Conservation (phyloP, 92 coral and sea anemone genomes). For the Phenganax stokvisi region DNA sequence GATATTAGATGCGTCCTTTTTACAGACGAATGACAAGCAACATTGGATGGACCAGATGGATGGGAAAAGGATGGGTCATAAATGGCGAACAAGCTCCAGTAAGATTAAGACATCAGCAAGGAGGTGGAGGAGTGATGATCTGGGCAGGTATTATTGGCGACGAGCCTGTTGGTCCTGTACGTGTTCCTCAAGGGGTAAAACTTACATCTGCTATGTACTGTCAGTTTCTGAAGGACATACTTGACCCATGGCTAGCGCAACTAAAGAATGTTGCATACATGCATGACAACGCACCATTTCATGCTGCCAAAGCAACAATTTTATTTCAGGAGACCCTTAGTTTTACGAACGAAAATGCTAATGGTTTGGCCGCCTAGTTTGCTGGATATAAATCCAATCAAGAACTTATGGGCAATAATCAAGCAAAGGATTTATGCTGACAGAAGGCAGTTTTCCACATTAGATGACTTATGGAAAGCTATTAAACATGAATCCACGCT, state of each 20-base stretch:
- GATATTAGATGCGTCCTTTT: background rate
- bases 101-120: slow-evolving; percentile 13
- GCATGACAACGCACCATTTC: no score
- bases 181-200: background rate
- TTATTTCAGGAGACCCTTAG: background rate
- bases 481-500: background rate
- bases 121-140: background rate
- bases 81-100: no score
- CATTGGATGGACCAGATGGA: slow-evolving; percentile 10
- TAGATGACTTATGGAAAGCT: no score
- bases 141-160: slow-evolving; percentile 11
- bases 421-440: no score
- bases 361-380: no score
- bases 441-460: no score
- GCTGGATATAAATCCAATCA: no score
- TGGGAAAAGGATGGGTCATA: no score
- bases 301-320: no score
- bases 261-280: background rate
- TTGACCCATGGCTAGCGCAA: background rate
- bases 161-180: slow-evolving; percentile 13
- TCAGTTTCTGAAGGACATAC: slow-evolving; percentile 1
- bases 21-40: background rate
- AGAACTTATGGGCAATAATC: no score
- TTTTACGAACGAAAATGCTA: background rate
- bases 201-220: slow-evolving; percentile 15